Base-by-base conservation (phyloP, 2,888 invertebrate genomes). In the Anagyrus pseudococci region DNA sequence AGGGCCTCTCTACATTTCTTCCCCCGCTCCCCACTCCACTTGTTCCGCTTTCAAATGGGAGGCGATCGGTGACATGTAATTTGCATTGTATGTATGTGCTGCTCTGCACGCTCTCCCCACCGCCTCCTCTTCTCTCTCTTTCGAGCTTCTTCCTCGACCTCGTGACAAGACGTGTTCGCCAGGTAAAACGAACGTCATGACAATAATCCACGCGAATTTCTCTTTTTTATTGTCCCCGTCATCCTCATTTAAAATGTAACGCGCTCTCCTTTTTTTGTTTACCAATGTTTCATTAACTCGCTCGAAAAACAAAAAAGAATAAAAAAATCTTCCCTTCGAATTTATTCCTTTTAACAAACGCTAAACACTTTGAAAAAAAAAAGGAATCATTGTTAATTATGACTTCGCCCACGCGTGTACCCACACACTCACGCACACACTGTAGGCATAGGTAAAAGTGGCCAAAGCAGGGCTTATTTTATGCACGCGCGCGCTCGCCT, bases 31-130 rank as follows among this genome's bases (percentile, higher is more conserved):
- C 13, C 33, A 15, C 33, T 37, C 8, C 8, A 13, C 33, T 37
- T 37, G 2, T 8, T 20, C 7, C 44, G 44, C 44, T 15, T 15
- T n/a, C 41, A 41, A 64, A 60, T 57, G 57, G 20, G n/a, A 44
- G 37, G 26, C 54, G 52, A 60, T 64, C 57, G 60, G 33, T 50
- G 55, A 23, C 41, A 58, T 56, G 58, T 56, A 62, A 66, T 66
- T 62, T 66, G 58, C 65, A 66, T 66, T 59, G 56, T 66, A 53
- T 26, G 54, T 40, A 44, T n/a, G n/a, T n/a, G n/a, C n/a, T n/a
- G n/a, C n/a, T n/a, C n/a, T n/a, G 47, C 48, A 10, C 55, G 43
- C 33, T 50, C 63, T 43, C 47, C 37, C 52, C 48, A 40, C 19
- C 26, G 25, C 55, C 22, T 50, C 62, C 46, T 54, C 44, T 22